Evolutionary conservation across 1,140 invertebrate genomes (phyloP), one percentile per base, ranked within the genome.

Genomic region (Meloidogyne chitwoodi): DNA sequence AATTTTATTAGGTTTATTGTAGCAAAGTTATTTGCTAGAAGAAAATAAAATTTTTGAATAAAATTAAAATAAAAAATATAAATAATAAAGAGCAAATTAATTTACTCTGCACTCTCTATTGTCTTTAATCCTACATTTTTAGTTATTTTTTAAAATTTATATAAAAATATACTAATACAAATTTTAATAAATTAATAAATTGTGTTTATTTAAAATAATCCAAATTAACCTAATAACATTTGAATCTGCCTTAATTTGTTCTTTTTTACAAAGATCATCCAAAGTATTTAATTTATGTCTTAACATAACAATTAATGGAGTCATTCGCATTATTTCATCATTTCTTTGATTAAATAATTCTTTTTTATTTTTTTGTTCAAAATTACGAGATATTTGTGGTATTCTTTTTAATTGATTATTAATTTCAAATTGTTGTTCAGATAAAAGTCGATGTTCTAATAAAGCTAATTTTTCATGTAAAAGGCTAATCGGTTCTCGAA

Each of bases 301-400:
- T 19, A 85, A 76, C 24, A 82, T 75, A 11, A 68, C 68, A 38
- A 87, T 83, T 10, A 86, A 61, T 10, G 84, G 84, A 67, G 84
- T 86, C 84, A 86, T 84, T 26, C 84, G 48, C 8, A 76, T 75
- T 14, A 83, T 56, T 19, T 80, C 75, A 14, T 80, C 76, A 48
- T 27, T 71, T 63, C 80, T 62, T 22, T 75, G 41, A 65, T 75
- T 73, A 12, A 78, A 44, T 19, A 68, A 22, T 63, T 74, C 62
- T 29, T 80, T 31, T 34, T 41, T 34, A 19, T 62, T 41, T 65
- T 79, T 31, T n/a, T 65, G 27, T 19, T 65, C 34, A 19, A 27
- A 34, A 19, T 34, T 72, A 26, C 62, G 29, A 12, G n/a, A 29
- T 10, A 19, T n/a, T 48, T 31, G 65, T 8, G 78, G 27, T 29